Evolutionary conservation across 2,797 vertebrate genomes (phyloP).

Genomic region (Microchirus variegatus): DNA sequence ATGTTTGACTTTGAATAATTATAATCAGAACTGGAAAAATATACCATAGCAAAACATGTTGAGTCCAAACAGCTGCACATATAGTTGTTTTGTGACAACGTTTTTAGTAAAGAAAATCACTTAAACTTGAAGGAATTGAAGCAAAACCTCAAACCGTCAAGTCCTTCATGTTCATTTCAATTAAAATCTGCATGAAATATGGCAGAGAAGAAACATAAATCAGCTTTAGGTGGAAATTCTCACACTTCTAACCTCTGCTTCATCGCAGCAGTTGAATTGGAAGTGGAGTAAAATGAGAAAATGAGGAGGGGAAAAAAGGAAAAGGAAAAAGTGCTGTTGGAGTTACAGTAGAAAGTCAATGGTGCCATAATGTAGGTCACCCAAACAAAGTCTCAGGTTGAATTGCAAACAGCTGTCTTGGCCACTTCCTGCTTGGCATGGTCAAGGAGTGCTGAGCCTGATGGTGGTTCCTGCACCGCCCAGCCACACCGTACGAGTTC

Average conservation of each 20-base stretch:
- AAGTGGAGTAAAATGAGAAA: constrained; percentile 5
- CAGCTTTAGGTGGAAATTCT: background rate
- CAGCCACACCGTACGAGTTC: constrained; percentile 40
- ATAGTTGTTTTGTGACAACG: no score
- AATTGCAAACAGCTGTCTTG: constrained; percentile 77
- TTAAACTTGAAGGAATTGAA: no score
- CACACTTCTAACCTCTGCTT: background rate
- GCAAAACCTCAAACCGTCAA: no score
- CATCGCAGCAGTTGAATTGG: background rate
- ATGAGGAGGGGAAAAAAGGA: background rate
- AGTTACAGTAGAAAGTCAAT: constrained; percentile 49
- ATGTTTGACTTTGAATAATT: no score
- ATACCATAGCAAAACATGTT: no score
- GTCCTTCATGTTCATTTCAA: no score
- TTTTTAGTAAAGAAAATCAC: no score
- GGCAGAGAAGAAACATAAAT: background rate
- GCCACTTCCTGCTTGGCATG: constrained; percentile 77
- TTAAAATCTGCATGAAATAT: background rate
- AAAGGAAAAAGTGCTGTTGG: constrained; percentile 11
- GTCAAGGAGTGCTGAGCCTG: constrained; percentile 56
- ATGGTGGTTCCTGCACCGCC: constrained; percentile 49
- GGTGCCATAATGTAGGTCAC: constrained; percentile 74
- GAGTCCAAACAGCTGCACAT: no score
- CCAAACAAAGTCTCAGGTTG: constrained; percentile 73
- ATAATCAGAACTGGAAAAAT: no score